Evolutionary conservation across 2,888 invertebrate species (phyloP), one percentile per base, ranked within the genome.

Genomic region (Smittia aterrima): DNA sequence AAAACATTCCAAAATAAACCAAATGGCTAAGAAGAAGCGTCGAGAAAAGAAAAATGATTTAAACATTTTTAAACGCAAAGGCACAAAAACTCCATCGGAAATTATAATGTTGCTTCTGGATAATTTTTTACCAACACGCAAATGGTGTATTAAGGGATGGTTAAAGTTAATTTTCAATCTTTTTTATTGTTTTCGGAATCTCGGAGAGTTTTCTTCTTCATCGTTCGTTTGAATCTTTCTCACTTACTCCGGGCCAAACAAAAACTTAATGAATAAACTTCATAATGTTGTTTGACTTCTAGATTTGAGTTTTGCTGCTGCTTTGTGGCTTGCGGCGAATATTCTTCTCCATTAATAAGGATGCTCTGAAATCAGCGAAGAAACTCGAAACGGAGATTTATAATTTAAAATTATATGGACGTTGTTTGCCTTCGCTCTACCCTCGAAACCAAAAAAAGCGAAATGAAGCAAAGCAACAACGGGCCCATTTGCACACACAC

Each of bases 61-160:
- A 47, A 16, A 16, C 47, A 47, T 47, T 47, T 47, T 58, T 58
- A 58, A 58, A 58, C 58, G 58, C 58, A 22, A 47, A 47, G 47
- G 47, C 47, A 58, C 22, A 58, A 22, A 58, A 22, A 18, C 4
- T 2, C 18, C 18, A 58, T 58, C 25, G 64, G 22, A 67, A 67
- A 40, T 67, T 67, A 67, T 67, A 67, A 67, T 20, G 38, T 67
- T 47, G 74, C 74, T 74, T 74, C 74, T 74, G 74, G 66, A 47
- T 64, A 72, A 72, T 74, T 74, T 66, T 66, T 62, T 16, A 47
- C 7, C 47, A 64, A 47, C 74, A 74, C 74, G 74, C 74, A 74
- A 74, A 74, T 47, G 74, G 66, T 18, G 74, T 47, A 74, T 74
- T 74, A 72, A 64, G 9, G 64, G 64, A 25, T 64, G 72, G 62